phyloP scores from a whole-genome alignment of 2,888 invertebrate species.

The Erpobdella octoculata region DNA sequence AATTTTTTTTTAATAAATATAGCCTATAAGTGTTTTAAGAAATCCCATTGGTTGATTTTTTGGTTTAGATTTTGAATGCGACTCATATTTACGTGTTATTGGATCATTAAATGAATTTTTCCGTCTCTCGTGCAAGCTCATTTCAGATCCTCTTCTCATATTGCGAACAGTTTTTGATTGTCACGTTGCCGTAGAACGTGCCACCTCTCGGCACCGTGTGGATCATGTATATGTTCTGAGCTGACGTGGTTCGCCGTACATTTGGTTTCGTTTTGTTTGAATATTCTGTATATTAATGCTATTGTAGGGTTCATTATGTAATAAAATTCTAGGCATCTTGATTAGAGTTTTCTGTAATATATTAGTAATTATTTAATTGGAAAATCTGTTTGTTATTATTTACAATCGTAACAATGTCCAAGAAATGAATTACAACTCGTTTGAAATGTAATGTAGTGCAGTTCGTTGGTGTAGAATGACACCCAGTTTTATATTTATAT shows the following conservation, averaged over 20 bases:
- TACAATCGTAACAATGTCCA: too few relatives aligned
- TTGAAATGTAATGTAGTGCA: too few relatives aligned
- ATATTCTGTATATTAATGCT: slow-evolving; percentile 8
- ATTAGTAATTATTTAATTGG: too few relatives aligned
- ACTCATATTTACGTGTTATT: neutral
- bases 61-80: neutral
- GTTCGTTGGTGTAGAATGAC: too few relatives aligned
- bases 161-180: too few relatives aligned
- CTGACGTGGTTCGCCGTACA: neutral
- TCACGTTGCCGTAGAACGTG: neutral
- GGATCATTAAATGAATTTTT: too few relatives aligned
- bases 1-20: neutral
- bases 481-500: neutral
- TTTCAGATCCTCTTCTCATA: neutral
- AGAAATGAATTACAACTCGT: too few relatives aligned
- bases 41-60: too few relatives aligned
- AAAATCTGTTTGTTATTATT: too few relatives aligned
- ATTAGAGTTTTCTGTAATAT: neutral
- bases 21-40: too few relatives aligned
- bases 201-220: neutral
- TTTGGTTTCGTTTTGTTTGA: neutral
- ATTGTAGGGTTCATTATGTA: neutral
- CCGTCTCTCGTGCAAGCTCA: neutral
- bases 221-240: slow-evolving; percentile 8
- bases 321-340: slow-evolving; percentile 11